Conservation (phyloP, 1,140 invertebrate species). For the Zophobas atratus region DNA sequence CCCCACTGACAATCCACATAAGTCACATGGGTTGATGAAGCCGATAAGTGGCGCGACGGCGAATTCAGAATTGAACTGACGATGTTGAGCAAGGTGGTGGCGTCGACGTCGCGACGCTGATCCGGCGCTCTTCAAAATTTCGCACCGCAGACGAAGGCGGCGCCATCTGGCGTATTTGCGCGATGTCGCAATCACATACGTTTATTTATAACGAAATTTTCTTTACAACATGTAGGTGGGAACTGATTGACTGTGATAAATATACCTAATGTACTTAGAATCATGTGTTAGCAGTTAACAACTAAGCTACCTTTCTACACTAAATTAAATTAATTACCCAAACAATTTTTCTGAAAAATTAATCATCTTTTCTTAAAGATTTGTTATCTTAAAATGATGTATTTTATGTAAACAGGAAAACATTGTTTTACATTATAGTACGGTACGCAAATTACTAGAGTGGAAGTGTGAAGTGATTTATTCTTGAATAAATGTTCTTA, state of each 20-base stretch:
- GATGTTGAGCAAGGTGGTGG: conserved; percentile 40
- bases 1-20: conserved; percentile 35
- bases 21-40: conserved; percentile 33
- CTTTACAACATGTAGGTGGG: conserved; percentile 32
- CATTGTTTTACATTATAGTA: too few species aligned
- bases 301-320: not conserved
- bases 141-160: conserved; percentile 10
- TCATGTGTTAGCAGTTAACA: conserved; percentile 29
- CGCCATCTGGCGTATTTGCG: conserved; percentile 28
- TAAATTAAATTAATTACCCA: not conserved
- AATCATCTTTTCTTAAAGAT: too few species aligned
- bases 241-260: conserved; percentile 45
- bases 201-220: conserved; percentile 42
- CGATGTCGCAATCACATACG: not conserved
- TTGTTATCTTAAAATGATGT: too few species aligned
- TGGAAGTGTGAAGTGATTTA: too few species aligned
- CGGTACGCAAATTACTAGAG: too few species aligned
- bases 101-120: conserved; percentile 44
- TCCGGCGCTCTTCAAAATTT: conserved; percentile 45
- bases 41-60: conserved; percentile 37
- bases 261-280: conserved; percentile 19
- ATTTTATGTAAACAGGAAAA: too few species aligned
- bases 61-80: conserved; percentile 36
- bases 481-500: too few species aligned
- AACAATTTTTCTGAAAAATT: too few species aligned